phyloP scores from a whole-genome alignment of 2,888 invertebrate genomes.

The Smittia aterrima region DNA sequence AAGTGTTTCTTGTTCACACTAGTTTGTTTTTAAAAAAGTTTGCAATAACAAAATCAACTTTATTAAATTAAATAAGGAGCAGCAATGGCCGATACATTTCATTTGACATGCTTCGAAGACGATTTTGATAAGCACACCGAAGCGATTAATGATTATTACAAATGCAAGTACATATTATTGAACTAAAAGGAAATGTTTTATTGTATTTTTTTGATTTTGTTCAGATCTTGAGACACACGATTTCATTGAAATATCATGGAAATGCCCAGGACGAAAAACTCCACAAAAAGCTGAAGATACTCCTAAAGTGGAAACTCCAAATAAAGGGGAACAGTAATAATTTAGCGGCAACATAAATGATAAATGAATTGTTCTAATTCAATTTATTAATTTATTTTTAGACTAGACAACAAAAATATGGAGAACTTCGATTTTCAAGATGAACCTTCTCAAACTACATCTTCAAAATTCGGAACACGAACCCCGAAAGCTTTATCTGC shows the following conservation, averaged over 20 bases:
- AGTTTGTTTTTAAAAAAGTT: too few species aligned
- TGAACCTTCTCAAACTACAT: neutral
- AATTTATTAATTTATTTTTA: neutral
- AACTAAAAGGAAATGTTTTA: neutral
- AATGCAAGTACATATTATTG: constrained; percentile 9
- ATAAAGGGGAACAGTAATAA: constrained; percentile 10
- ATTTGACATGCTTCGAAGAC: constrained; percentile 28
- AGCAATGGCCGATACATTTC: constrained; percentile 17
- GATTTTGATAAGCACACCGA: constrained; percentile 33
- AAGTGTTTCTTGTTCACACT: too few species aligned
- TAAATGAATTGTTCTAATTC: too few species aligned
- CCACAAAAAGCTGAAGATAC: neutral
- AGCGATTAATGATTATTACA: constrained; percentile 31
- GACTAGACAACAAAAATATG: neutral
- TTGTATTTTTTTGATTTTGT: neutral
- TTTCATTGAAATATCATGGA: constrained; percentile 21
- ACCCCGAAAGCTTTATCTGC: neutral
- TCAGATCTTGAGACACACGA: constrained; percentile 27
- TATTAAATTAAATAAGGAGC: too few species aligned
- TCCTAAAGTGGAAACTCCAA: constrained; percentile 11
- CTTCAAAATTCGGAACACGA: constrained; percentile 8
- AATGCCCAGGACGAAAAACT: constrained; percentile 23
- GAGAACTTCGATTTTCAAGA: constrained; percentile 38
- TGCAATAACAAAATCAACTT: too few species aligned
- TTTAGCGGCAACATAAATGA: too few species aligned